Percentiles rank a stretch among this genome's conserved stretches.
phyloP scores from a whole-genome alignment of 2,888 invertebrate genomes.

The Trichopria drosophilae region DNA sequence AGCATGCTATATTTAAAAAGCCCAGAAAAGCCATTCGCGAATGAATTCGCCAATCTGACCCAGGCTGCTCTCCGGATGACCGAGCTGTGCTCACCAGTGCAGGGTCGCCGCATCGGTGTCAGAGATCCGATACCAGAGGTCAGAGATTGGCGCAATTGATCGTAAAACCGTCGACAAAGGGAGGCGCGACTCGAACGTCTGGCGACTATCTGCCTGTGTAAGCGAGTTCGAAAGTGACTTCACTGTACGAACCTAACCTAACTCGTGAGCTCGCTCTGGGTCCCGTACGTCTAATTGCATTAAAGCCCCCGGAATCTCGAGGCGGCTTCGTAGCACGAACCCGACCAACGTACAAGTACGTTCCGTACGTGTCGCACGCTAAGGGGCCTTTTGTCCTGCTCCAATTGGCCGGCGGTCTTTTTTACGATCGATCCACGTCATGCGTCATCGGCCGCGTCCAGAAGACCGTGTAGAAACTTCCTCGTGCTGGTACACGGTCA shows the following conservation, averaged over 20 bases:
- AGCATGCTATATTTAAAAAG: too few relatives aligned
- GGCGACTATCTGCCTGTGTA: not conserved
- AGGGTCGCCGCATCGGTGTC: not conserved
- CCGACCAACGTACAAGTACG: not conserved
- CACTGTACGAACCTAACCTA: slow-evolving; percentile 1
- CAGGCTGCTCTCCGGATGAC: too few relatives aligned
- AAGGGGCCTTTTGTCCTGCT: slow-evolving; percentile 27
- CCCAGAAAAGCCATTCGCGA: too few relatives aligned
- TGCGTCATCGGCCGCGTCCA: slow-evolving; percentile 11
- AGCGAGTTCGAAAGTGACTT: not conserved
- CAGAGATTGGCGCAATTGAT: slow-evolving; percentile 27
- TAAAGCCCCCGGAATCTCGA: slow-evolving; percentile 11
- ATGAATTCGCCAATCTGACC: too few relatives aligned
- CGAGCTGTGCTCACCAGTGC: too few relatives aligned
- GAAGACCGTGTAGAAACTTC: too few relatives aligned
- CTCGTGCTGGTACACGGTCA: too few relatives aligned
- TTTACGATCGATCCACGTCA: slow-evolving; percentile 12
- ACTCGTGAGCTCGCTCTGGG: too few relatives aligned
- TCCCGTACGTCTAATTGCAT: slow-evolving; percentile 25
- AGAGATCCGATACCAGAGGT: not conserved
- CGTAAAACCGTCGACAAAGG: slow-evolving; percentile 30
- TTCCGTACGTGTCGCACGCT: slow-evolving; percentile 14
- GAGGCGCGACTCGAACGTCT: not conserved
- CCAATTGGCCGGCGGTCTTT: slow-evolving; percentile 23
- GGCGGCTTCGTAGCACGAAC: too few relatives aligned